Evolutionary conservation across 2,113 vertebrate species (phyloP).

Genomic region (Drymodes brunneopygia): DNA sequence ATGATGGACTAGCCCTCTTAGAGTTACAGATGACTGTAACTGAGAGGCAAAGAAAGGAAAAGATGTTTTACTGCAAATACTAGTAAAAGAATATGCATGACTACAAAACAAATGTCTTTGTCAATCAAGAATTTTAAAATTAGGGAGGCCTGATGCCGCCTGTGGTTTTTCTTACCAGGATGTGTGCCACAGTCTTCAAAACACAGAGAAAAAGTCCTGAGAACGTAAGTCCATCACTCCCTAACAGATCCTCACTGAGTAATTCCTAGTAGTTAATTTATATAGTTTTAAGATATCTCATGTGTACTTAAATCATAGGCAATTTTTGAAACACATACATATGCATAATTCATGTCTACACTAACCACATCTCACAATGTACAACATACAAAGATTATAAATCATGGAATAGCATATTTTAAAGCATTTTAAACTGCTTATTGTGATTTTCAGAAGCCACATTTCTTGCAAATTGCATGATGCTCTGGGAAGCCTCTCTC

Average conservation of each 20-base stretch:
- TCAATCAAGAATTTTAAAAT: not conserved
- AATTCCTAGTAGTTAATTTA: not conserved
- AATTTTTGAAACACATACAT: not conserved
- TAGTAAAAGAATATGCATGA: not conserved
- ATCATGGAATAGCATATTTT: not conserved
- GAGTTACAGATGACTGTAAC: not conserved
- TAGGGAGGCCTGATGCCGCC: not conserved
- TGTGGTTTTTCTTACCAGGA: not conserved
- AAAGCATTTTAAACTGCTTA: not conserved
- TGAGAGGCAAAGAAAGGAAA: not conserved
- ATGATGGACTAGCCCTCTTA: not conserved
- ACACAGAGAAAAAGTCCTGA: not conserved
- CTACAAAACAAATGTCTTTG: not conserved
- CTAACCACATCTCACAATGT: not conserved
- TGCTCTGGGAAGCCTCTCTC: not conserved
- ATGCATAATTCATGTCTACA: not conserved
- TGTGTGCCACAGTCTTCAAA: not conserved
- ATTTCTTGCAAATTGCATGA: not conserved
- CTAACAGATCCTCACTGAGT: not conserved
- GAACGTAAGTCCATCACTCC: not conserved
- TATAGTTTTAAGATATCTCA: not conserved
- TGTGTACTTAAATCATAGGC: not conserved
- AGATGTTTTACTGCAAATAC: not conserved
- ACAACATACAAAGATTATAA: not conserved
- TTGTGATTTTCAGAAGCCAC: not conserved